Base-by-base conservation (phyloP, 2,888 invertebrate genomes). In the Agonum fuliginosum region DNA sequence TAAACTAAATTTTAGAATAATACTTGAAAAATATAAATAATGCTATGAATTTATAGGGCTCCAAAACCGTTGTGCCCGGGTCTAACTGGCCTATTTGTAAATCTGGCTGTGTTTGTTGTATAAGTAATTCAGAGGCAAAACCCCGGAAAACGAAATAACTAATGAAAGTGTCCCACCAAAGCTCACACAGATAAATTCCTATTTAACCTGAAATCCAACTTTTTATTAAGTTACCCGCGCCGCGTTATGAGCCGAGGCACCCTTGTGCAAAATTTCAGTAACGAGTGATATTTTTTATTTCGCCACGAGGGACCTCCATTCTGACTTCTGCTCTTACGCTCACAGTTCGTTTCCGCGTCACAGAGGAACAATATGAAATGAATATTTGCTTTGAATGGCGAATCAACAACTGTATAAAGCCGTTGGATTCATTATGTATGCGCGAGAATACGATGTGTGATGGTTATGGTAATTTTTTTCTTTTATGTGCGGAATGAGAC, bases 361-460 rank as follows among this genome's bases (percentile, higher is more conserved):
- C 5, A 3, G 24, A 10, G 19, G n/a, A 22, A 22, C 51, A 51
- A 51, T 46, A 46, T 51, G 51, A 51, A 51, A 51, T 51, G 51
- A 51, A 51, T 51, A 51, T 51, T 51, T 51, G n/a, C 51, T 51
- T 51, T 51, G 51, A 51, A 51, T 22, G 20, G 22, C n/a, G 51
- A 22, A n/a, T 51, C 51, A 20, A 51, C 51, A 20, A 22, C 20
- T 51, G 51, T 20, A 20, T 51, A 51, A 51, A 46, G 2, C 24
- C 51, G 22, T 22, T 37, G n/a, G n/a, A 22, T 51, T 51, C 22
- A 51, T 51, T 51, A 51, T 51, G n/a, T 12, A 20, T 37, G n/a
- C 37, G 8, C 3, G 3, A n/a, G 3, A 8, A n/a, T n/a, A 37
- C 3, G 10, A 37, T n/a, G n/a, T n/a, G n/a, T n/a, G n/a, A n/a